A percentile compares a stretch with the other conserved stretches of the same genome.
Evolutionary conservation across 2,797 vertebrate species (phyloP).

Genomic region (Cottoperca gobio): DNA sequence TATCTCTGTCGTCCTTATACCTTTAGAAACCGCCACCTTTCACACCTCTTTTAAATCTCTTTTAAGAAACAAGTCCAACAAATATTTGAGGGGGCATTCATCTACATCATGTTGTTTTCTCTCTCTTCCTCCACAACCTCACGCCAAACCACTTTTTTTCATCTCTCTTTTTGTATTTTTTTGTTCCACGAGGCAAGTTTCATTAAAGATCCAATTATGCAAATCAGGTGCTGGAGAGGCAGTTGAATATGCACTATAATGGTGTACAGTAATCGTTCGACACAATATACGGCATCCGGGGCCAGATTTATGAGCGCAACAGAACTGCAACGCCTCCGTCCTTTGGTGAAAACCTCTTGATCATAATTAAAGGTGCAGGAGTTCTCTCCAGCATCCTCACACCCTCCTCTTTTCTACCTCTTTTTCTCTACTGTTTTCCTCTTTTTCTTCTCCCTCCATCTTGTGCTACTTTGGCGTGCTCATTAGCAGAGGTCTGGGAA

Average conservation of each 20-base stretch:
- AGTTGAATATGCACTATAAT: constrained; percentile 91
- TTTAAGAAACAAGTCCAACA: constrained; percentile 74
- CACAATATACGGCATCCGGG: constrained; percentile 89
- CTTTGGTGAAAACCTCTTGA: constrained; percentile 92
- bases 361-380: constrained; percentile 96
- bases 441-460: constrained; percentile 54
- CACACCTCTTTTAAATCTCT: constrained; percentile 11
- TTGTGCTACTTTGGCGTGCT: constrained; percentile 62
- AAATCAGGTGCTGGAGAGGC: constrained; percentile 92
- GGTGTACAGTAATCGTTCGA: constrained; percentile 92
- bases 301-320: constrained; percentile 93
- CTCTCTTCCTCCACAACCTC: neutral
- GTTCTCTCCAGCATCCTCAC: constrained; percentile 61
- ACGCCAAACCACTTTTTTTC: constrained; percentile 50
- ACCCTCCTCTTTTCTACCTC: constrained; percentile 15
- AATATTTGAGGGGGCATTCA: constrained; percentile 72
- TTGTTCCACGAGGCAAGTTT: constrained; percentile 93
- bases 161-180: constrained; percentile 74
- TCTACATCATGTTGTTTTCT: constrained; percentile 79
- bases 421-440: neutral
- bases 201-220: constrained; percentile 97
- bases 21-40: constrained; percentile 6
- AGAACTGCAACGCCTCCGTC: constrained; percentile 91
- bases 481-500: constrained; percentile 67
- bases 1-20: constrained; percentile 48